Percentiles rank a stretch among this genome's conserved stretches.
phyloP scores from a whole-genome alignment of 2,113 vertebrate genomes.

The Lanius collurio region DNA sequence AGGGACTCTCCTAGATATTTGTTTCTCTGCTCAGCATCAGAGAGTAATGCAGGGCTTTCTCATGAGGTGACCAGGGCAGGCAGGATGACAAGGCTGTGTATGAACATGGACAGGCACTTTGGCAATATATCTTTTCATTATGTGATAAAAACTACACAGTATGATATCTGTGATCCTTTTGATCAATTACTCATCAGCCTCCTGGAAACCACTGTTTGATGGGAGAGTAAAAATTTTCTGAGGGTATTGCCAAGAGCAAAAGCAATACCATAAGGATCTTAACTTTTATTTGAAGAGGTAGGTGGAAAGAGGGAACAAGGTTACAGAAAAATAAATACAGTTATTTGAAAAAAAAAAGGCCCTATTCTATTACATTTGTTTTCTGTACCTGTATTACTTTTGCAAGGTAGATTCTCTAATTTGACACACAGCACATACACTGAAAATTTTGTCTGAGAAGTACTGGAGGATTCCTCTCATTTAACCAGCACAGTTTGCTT shows the following conservation, averaged over 20 bases:
- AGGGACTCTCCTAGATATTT: neutral
- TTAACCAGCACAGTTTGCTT: neutral
- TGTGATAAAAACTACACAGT: accelerated
- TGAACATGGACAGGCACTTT: neutral
- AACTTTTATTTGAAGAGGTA: neutral
- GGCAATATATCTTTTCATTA: neutral
- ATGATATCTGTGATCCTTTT: neutral
- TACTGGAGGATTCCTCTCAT: neutral
- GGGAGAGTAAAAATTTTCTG: neutral
- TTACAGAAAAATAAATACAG: neutral
- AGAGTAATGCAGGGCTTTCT: neutral
- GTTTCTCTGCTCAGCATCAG: neutral
- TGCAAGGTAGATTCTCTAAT: neutral
- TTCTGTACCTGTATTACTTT: neutral
- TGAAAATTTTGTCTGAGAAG: neutral
- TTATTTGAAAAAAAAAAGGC: neutral
- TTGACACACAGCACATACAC: neutral
- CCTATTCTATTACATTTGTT: neutral
- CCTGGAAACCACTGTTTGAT: neutral
- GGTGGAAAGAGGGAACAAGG: neutral
- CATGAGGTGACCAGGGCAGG: accelerated
- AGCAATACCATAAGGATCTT: neutral
- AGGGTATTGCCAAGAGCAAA: neutral
- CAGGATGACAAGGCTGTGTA: neutral
- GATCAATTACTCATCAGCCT: neutral